Evolutionary conservation across 2,888 invertebrate species (phyloP), one percentile per base, ranked within the genome.

Genomic region (Eristalinus sepulchralis): DNA sequence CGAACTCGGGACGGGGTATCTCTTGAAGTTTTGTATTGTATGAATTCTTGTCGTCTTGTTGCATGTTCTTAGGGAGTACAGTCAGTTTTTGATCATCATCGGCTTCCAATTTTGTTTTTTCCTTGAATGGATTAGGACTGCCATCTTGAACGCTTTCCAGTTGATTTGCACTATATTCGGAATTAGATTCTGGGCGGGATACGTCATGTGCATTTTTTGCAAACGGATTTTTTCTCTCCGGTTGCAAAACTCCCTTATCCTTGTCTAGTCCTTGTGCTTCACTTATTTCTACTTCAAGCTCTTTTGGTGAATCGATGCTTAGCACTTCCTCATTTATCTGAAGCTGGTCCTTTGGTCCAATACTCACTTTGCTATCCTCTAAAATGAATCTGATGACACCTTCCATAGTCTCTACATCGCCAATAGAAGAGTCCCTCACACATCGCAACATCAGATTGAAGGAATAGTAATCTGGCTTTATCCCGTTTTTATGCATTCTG

Each of bases 371-470:
- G 22, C 88, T 72, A 17, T 88, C 84, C 5, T 31, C 66, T 6
- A 90, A 71, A 27, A 91, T 91, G 83, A 93, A 90, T 36, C 91
- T 88, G 62, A 95, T 91, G n/a, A 94, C 91, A 80, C 95, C 93
- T 89, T 94, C 92, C 88, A 95, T 94, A 47, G 94, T 93, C 64
- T 94, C 93, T 64, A 94, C 91, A 89, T 95, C 94, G 0, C 97
- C 97, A 83, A 98, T 93, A 68, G 95, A 95, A 91, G 98, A 98
- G 89, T 98, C 97, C 88, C 96, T 94, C 0, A 96, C 95, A 91
- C 96, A 95, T 89, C 96, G 94, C 0, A 98, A 91, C 91, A 99
- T 93, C 31, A 97, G 94, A 93, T 98, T 97, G 90, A 96, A 98
- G 1, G 95, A 95, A 89, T 94, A 95, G 76, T 96, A 92, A 90